Percentiles rank a stretch among this genome's conserved stretches.
Conservation (phyloP, 2,797 vertebrate genomes). For the Enteromius treurensis region DNA sequence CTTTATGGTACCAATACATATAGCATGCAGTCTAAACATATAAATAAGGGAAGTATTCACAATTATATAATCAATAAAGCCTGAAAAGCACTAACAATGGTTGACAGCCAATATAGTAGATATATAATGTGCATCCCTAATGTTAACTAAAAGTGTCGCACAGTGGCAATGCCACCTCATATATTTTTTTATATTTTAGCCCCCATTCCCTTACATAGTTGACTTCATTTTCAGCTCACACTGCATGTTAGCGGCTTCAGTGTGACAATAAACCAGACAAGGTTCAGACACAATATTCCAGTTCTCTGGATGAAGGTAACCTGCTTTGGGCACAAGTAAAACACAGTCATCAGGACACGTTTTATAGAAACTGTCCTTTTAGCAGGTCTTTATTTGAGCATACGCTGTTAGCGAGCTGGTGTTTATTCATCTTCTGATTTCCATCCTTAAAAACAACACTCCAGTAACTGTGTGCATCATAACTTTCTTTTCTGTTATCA, state of each 20-base stretch:
- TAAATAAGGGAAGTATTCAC: background rate
- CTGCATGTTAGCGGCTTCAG: constrained; percentile 14
- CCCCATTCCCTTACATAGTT: constrained; percentile 33
- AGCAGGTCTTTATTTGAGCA: background rate
- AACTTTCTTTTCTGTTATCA: constrained; percentile 6
- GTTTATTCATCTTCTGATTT: constrained; percentile 27
- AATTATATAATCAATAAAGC: background rate
- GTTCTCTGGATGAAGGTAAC: constrained; percentile 1
- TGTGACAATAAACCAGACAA: constrained; percentile 17
- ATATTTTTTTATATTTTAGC: constrained; percentile 12
- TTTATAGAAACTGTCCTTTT: constrained; percentile 21
- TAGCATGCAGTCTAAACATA: background rate
- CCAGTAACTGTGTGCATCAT: background rate
- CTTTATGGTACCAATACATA: background rate
- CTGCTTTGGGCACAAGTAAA: constrained; percentile 6
- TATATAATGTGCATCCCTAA: constrained; percentile 10
- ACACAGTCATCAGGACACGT: background rate
- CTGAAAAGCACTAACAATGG: background rate
- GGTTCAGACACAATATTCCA: constrained; percentile 11
- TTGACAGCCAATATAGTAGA: background rate
- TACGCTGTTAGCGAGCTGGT: background rate
- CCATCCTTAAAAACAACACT: constrained; percentile 24
- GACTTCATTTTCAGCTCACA: constrained; percentile 30
- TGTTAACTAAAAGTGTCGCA: constrained; percentile 1
- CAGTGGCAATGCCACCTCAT: background rate